Base-by-base conservation (phyloP, 2,888 invertebrate species). In the Netelia melanura region DNA sequence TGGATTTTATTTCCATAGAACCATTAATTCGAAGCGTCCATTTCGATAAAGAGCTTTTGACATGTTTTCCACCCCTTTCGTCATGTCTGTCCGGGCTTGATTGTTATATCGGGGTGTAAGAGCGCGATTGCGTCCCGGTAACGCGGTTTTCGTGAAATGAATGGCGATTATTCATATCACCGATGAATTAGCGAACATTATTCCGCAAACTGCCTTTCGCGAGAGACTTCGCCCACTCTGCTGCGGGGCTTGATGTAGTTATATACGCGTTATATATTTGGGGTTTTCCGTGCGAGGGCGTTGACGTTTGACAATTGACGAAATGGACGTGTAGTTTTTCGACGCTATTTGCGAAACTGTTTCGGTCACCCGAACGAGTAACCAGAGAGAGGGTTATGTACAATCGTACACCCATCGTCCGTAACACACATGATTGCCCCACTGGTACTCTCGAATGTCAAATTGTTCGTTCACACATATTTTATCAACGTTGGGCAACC, bases 301-400 rank as follows among this genome's bases (percentile, higher is more conserved):
- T 62, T 44, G 61, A 65, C 62, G 62, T 9, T 30, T 17, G 70
- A 70, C 70, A 21, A 64, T 56, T 17, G 43, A 65, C 64, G 52
- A 67, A 65, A 79, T 48, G 79, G 58, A 70, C 25, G 38, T 58
- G 74, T 56, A 79, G 79, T 79, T 79, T 75, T 70, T 62, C 70
- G 23, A 23, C 58, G 10, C 9, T 70, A 38, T 5, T 38, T 25
- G 48, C 44, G 23, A 21, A 64, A 30, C 21, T 0, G 54, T 43
- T 54, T 64, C 21, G 38, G 17, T n/a, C 48, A 23, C 11, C 52
- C 30, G n/a, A 65, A 65, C 54, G 54, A 43, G 21, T 43, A 72
- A 58, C 30, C 30, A 44, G 25, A 52, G 48, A 68, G 21, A 14
- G 48, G 23, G 17, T 9, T 2, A 62, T n/a, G 62, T 30, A 48